Conservation (phyloP, 1,140 invertebrate species). For the Papilio polytes region DNA sequence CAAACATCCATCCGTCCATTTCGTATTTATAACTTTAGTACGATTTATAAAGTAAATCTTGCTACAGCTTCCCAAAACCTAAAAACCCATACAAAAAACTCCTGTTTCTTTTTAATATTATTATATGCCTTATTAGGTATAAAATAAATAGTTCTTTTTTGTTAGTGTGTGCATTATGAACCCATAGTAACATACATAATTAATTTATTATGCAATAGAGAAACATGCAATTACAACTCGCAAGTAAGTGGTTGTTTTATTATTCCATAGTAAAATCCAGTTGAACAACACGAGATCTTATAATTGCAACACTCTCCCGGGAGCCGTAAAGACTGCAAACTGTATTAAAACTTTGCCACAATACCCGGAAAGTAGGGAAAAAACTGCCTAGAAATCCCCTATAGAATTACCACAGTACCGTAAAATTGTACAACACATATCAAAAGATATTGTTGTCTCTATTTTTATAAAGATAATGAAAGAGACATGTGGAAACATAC, state of each 20-base stretch:
- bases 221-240: background rate
- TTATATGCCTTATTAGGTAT: no score
- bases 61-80: no score
- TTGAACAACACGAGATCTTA: background rate
- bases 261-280: background rate
- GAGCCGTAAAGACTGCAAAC: constrained; percentile 30
- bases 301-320: constrained; percentile 26
- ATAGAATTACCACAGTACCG: constrained; percentile 19
- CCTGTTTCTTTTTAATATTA: no score
- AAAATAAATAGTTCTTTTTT: no score
- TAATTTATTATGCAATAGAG: background rate
- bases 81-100: no score
- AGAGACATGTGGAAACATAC: background rate
- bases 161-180: no score
- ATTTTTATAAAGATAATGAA: background rate
- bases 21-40: no score
- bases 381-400: constrained; percentile 20
- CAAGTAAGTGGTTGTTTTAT: constrained; percentile 9
- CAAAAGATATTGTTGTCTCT: background rate
- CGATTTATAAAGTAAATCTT: no score
- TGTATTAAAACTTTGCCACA: constrained; percentile 38
- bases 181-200: no score
- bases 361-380: background rate
- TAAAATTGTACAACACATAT: background rate
- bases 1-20: no score